Evolutionary conservation across 2,797 vertebrate species (phyloP).

Genomic region (Geranospiza caerulescens): DNA sequence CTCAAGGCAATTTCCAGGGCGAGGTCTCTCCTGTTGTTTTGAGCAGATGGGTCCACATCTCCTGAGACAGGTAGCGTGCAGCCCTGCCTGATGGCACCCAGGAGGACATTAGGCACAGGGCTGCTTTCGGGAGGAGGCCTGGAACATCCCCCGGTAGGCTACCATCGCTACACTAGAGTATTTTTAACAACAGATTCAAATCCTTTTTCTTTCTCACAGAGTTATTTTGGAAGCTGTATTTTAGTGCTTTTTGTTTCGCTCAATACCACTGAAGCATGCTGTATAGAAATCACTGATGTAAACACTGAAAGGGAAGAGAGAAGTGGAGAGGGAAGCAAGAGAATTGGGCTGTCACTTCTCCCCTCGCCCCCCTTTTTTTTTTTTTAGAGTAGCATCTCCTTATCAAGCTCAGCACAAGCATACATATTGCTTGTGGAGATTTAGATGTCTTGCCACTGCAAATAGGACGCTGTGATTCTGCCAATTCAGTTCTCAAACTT

Average conservation of each 20-base stretch:
- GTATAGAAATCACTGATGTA: neutral
- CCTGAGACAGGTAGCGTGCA: neutral
- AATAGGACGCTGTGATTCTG: neutral
- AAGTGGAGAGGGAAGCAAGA: neutral
- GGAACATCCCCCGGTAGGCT: neutral
- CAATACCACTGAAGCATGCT: neutral
- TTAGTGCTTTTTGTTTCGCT: conserved; percentile 20
- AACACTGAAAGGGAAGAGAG: neutral
- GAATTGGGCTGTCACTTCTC: neutral
- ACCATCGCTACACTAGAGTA: neutral
- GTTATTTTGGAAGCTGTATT: conserved; percentile 26
- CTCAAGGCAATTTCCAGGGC: neutral
- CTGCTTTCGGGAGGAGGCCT: neutral
- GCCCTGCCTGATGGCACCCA: neutral
- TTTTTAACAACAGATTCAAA: conserved; percentile 34
- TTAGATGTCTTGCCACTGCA: neutral
- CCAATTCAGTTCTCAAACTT: neutral
- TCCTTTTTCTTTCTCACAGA: neutral
- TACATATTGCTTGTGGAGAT: neutral
- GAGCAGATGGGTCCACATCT: neutral
- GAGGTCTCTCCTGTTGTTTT: neutral
- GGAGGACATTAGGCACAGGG: neutral
- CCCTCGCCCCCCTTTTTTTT: neutral
- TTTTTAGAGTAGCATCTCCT: neutral
- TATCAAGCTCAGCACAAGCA: neutral